A percentile compares a stretch with the other conserved stretches of the same genome.
These are phyloP conservation scores for Cnemophilus loriae DNA, from an alignment of 2,113 vertebrate genomes.

Conservation along the genomic window DNA sequence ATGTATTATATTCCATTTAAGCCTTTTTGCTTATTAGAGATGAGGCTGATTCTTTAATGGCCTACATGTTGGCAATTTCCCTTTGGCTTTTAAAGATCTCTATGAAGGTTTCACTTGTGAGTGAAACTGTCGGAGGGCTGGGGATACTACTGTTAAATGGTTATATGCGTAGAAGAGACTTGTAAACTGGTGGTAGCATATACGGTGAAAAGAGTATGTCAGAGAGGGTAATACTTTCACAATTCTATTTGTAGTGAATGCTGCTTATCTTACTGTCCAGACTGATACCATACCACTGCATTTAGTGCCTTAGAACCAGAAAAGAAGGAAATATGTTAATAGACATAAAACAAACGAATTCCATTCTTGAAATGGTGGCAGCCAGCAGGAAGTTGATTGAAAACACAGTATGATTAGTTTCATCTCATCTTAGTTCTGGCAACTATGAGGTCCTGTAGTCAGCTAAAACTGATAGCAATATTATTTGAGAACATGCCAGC, in stretches of 20 bases:
- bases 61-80: not conserved
- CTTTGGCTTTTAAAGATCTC: not conserved
- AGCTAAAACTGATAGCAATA: not conserved
- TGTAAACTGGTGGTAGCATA: not conserved
- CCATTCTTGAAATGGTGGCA: conserved; percentile 46
- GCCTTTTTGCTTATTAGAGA: conserved; percentile 13
- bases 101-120: not conserved
- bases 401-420: conserved; percentile 56
- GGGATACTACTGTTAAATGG: not conserved
- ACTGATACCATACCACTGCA: not conserved
- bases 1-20: not conserved
- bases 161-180: not conserved
- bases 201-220: not conserved
- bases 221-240: not conserved
- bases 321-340: conserved; percentile 14
- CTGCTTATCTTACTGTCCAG: not conserved
- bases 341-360: conserved; percentile 22
- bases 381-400: conserved; percentile 53
- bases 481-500: conserved; percentile 28
- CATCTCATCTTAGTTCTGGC: conserved; percentile 49
- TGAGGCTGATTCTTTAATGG: not conserved
- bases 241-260: not conserved
- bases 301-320: not conserved
- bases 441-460: conserved; percentile 25
- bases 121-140: not conserved